Conservation (phyloP, 2,888 invertebrate genomes). For the Loripinus fragilis region DNA sequence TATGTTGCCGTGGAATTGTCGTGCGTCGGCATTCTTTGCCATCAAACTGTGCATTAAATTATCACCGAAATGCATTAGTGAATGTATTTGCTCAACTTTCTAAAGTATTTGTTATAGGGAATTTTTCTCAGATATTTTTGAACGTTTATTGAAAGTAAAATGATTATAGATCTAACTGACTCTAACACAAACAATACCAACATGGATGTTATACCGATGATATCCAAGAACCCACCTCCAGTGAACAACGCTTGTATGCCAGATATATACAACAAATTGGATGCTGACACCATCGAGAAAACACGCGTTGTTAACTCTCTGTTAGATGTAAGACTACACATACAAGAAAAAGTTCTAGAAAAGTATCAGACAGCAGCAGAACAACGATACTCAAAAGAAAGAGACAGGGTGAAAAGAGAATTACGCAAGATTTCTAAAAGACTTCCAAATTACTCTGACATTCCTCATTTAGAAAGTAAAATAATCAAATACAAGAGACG, state of each 20-base stretch:
- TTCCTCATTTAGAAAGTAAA: constrained; percentile 59
- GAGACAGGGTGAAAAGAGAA: constrained; percentile 61
- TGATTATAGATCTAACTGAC: too few species aligned
- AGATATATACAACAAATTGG: constrained; percentile 74
- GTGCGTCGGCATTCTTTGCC: too few species aligned
- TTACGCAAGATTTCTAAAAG: constrained; percentile 61
- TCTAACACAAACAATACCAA: too few species aligned
- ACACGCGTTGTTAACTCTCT: constrained; percentile 72
- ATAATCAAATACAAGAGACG: constrained; percentile 44
- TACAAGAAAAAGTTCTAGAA: constrained; percentile 68
- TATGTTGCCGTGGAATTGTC: too few species aligned
- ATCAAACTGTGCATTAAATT: too few species aligned
- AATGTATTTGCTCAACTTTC: too few species aligned
- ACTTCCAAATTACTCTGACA: constrained; percentile 68
- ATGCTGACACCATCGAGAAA: constrained; percentile 71
- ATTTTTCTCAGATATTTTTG: too few species aligned
- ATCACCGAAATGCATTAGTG: too few species aligned
- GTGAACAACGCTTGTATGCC: constrained; percentile 75
- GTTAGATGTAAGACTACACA: constrained; percentile 58
- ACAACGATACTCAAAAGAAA: constrained; percentile 55
- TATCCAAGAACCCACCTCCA: constrained; percentile 62
- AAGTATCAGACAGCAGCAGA: constrained; percentile 67
- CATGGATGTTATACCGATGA: constrained; percentile 30
- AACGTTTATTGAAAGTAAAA: too few species aligned
- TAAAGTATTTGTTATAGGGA: too few species aligned